phyloP scores from a whole-genome alignment of 1,140 invertebrate genomes.

The Asbolus verrucosus region DNA sequence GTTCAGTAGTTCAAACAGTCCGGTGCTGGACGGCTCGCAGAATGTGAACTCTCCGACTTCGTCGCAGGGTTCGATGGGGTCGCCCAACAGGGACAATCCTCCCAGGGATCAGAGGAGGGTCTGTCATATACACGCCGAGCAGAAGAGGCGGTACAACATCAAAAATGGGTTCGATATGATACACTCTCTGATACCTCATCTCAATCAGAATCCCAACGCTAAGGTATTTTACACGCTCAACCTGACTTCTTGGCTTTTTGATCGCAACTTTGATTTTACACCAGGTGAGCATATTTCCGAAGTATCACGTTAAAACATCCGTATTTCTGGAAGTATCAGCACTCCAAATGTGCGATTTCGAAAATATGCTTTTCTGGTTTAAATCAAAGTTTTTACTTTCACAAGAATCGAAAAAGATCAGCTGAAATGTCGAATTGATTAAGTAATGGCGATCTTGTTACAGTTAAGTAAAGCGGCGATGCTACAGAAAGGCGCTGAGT shows the following conservation, averaged over 20 bases:
- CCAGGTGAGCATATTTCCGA: no score
- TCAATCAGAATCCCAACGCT: conserved; percentile 89
- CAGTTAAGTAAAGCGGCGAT: conserved; percentile 94
- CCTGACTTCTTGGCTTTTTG: no score
- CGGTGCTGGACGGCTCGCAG: conserved; percentile 54
- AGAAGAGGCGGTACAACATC: conserved; percentile 96
- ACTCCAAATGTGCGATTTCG: no score
- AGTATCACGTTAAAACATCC: no score
- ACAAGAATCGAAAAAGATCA: no score
- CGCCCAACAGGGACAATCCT: conserved; percentile 61
- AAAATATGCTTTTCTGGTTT: no score
- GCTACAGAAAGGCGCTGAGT: conserved; percentile 96
- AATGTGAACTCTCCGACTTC: conserved; percentile 61
- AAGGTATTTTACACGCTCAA: conserved; percentile 78
- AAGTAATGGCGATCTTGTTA: no score
- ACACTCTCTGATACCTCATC: conserved; percentile 92
- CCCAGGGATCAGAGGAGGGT: conserved; percentile 76
- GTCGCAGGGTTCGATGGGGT: conserved; percentile 66
- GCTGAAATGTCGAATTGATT: no score
- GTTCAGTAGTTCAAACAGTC: conserved; percentile 60
- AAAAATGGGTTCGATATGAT: conserved; percentile 97
- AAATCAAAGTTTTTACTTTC: no score
- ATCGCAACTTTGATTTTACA: no score
- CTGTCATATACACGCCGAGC: conserved; percentile 96
- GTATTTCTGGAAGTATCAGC: no score